A percentile compares a stretch with the other conserved stretches of the same genome.
phyloP scores from a whole-genome alignment of 2,888 invertebrate genomes.

The Graphium colonna region DNA sequence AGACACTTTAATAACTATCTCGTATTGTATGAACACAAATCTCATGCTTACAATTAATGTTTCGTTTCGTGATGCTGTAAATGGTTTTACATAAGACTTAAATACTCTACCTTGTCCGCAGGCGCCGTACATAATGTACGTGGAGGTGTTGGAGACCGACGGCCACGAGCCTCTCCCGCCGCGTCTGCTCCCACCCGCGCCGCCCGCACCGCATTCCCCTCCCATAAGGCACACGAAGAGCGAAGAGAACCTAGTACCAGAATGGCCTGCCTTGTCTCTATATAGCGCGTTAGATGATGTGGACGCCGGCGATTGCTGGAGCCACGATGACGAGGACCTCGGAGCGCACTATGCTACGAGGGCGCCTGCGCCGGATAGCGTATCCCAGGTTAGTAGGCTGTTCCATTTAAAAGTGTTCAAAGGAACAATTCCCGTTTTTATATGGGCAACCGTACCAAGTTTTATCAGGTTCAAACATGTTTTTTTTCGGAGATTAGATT shows the following conservation, averaged over 20 bases:
- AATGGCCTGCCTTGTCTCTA: slow-evolving; percentile 74
- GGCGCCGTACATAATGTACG: slow-evolving; percentile 98
- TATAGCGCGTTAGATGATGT: slow-evolving; percentile 61
- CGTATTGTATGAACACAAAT: too few species aligned
- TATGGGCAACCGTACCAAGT: too few species aligned
- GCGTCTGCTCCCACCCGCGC: slow-evolving; percentile 88
- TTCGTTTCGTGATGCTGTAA: too few species aligned
- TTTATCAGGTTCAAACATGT: too few species aligned
- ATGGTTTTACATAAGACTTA: too few species aligned
- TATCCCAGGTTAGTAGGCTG: slow-evolving; percentile 92
- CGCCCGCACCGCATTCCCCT: slow-evolving; percentile 85
- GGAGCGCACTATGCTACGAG: slow-evolving; percentile 54
- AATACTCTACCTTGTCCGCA: slow-evolving; percentile 40
- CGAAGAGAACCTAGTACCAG: slow-evolving; percentile 90
- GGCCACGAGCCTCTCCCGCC: slow-evolving; percentile 91
- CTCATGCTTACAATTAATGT: too few species aligned
- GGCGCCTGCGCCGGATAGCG: slow-evolving; percentile 70
- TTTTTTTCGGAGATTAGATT: too few species aligned
- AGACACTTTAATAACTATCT: too few species aligned
- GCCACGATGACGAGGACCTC: slow-evolving; percentile 97
- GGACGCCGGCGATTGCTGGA: slow-evolving; percentile 89
- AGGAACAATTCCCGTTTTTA: too few species aligned
- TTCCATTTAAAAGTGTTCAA: too few species aligned
- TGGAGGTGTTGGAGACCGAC: slow-evolving; percentile 92
- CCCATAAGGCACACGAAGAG: slow-evolving; percentile 94